Conservation (phyloP, 2,113 vertebrate genomes). For the Epinephelus moara region DNA sequence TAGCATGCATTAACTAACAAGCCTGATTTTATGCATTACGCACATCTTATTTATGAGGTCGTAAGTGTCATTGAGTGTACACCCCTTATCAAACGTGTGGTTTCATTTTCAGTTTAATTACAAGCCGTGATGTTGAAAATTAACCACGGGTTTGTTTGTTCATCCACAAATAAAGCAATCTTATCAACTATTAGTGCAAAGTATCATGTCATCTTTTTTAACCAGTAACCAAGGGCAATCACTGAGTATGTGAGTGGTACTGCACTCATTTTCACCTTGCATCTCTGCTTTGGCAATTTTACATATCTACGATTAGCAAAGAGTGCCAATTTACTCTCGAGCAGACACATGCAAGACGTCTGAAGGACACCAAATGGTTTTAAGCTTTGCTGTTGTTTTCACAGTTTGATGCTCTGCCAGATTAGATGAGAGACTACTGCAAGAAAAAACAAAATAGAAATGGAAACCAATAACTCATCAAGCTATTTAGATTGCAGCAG, state of each 20-base stretch:
- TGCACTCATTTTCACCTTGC: slow-evolving; percentile 20
- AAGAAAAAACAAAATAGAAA: neutral
- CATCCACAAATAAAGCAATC: neutral
- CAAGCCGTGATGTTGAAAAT: neutral
- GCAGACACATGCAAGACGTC: neutral
- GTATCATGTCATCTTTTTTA: too few relatives aligned
- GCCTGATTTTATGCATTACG: too few relatives aligned
- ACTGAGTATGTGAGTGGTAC: neutral
- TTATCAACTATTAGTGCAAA: neutral
- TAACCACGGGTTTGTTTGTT: neutral
- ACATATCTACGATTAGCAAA: slow-evolving; percentile 37
- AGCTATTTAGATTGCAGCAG: neutral
- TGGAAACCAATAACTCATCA: neutral
- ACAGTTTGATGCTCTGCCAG: slow-evolving; percentile 5
- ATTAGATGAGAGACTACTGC: neutral
- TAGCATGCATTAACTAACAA: too few relatives aligned
- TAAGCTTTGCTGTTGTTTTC: slow-evolving; percentile 16
- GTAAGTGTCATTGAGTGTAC: slow-evolving; percentile 7
- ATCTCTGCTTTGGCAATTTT: slow-evolving; percentile 30
- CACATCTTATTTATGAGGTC: neutral
- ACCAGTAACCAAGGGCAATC: neutral
- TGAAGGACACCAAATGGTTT: neutral
- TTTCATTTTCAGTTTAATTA: slow-evolving; percentile 28
- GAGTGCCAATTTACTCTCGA: slow-evolving; percentile 13
- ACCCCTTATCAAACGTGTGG: neutral